Conservation (phyloP, 1,140 invertebrate genomes). For the Calliphora vicina region DNA sequence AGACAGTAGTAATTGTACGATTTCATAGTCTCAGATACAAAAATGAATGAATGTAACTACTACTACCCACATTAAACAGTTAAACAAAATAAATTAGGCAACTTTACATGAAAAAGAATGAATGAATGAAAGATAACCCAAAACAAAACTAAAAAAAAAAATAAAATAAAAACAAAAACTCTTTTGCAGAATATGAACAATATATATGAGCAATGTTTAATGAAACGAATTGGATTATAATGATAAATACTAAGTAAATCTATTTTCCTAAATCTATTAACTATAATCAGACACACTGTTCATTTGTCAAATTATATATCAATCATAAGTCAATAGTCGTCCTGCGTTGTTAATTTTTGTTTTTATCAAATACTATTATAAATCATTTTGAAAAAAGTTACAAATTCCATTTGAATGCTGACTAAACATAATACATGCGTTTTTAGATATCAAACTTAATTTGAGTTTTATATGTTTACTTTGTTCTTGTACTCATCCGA, state of each 20-base stretch:
- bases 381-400: not conserved
- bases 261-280: conserved; percentile 3
- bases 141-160: not conserved
- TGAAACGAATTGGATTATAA: conserved; percentile 21
- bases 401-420: not conserved
- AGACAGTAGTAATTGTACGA: conserved; percentile 39
- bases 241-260: conserved; percentile 25
- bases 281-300: not conserved
- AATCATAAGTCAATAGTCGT: not conserved
- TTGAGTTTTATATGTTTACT: too few relatives aligned
- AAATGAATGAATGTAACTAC: conserved; percentile 3
- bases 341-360: not conserved
- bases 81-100: conserved; percentile 19
- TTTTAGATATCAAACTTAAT: too few relatives aligned
- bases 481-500: too few relatives aligned
- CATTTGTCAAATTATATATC: not conserved
- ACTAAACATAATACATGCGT: not conserved
- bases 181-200: not conserved
- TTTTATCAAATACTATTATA: not conserved
- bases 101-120: conserved; percentile 26
- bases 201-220: conserved; percentile 10
- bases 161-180: not conserved
- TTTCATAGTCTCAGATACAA: conserved; percentile 30
- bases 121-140: not conserved
- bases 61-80: conserved; percentile 16